Conservation (phyloP, 2,888 invertebrate species). For the Cordilura impudica region DNA sequence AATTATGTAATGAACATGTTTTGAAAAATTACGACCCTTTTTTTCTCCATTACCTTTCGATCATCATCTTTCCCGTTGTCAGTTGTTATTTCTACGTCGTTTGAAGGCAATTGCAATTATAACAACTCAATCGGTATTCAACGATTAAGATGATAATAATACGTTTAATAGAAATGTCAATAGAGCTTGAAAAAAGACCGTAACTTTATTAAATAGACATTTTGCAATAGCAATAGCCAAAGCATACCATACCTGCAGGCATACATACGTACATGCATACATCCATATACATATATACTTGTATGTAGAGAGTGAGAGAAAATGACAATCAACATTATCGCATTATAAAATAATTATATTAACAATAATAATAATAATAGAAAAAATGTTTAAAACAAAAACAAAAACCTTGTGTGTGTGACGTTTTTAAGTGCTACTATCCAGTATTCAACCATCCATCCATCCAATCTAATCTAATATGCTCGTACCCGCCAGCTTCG, state of each 20-base stretch:
- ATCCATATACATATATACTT: no score
- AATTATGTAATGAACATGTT: conserved; percentile 42
- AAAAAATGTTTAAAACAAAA: neutral
- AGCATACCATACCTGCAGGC: neutral
- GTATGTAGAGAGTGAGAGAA: neutral
- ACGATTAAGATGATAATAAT: conserved; percentile 31
- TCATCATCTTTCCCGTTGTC: neutral
- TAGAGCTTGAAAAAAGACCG: conserved; percentile 20
- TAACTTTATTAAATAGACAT: conserved; percentile 14
- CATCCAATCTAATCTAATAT: neutral
- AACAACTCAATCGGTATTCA: conserved; percentile 46
- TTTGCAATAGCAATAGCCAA: conserved; percentile 6
- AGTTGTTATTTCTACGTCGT: neutral
- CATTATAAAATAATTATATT: neutral
- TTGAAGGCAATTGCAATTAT: conserved; percentile 31
- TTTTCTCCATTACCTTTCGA: neutral
- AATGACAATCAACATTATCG: neutral
- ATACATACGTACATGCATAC: no score
- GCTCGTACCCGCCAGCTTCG: neutral
- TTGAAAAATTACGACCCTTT: conserved; percentile 10
- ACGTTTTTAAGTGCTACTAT: neutral
- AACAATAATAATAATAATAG: neutral
- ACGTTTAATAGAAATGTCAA: conserved; percentile 42
- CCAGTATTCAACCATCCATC: neutral
- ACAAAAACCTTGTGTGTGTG: neutral